These are phyloP conservation scores for Mormoops blainvillei DNA, from an alignment of 2,113 vertebrate genomes.

Conservation along the genomic window DNA sequence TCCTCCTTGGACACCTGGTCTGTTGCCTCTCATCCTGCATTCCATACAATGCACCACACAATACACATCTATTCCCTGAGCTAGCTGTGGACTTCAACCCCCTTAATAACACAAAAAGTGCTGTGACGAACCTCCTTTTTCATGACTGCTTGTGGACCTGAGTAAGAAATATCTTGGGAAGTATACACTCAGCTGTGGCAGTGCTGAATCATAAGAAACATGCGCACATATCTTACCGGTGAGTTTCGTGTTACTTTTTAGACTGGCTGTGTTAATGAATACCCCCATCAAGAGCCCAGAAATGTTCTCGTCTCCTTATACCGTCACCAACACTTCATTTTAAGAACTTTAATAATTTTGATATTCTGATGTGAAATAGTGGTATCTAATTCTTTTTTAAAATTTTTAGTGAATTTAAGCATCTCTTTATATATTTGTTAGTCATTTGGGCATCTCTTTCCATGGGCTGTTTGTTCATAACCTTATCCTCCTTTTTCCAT, in stretches of 20 bases:
- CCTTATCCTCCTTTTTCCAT: not conserved
- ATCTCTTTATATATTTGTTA: not conserved
- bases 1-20: not conserved
- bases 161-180: not conserved
- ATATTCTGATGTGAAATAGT: not conserved
- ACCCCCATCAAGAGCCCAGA: not conserved
- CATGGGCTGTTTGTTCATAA: rapidly evolving
- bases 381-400: not conserved
- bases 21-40: not conserved
- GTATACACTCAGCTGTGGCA: not conserved
- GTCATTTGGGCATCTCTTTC: not conserved
- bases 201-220: not conserved
- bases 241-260: not conserved
- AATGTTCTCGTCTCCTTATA: not conserved
- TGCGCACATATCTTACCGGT: not conserved
- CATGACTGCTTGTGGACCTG: not conserved
- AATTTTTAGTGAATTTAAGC: not conserved
- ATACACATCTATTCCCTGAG: not conserved
- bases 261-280: not conserved
- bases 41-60: not conserved
- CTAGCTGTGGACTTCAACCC: not conserved
- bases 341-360: not conserved
- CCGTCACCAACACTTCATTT: not conserved
- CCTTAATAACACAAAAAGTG: not conserved
- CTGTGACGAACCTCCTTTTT: not conserved